These are phyloP conservation scores for Lucifuga dentata DNA, from an alignment of 2,113 vertebrate genomes.

Conservation along the genomic window DNA sequence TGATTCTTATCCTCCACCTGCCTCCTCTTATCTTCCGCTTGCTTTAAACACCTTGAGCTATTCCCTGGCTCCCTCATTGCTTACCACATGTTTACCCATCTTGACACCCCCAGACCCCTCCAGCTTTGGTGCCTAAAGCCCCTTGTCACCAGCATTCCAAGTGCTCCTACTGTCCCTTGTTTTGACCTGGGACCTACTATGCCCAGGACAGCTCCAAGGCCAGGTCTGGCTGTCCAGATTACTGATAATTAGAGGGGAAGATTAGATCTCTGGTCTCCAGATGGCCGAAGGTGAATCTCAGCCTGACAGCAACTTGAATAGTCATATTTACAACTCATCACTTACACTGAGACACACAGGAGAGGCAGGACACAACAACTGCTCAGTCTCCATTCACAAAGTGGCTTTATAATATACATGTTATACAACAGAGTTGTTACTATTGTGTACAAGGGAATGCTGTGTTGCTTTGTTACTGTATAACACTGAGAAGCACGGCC, in stretches of 20 bases:
- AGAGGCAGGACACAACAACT: background rate
- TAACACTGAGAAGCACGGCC: no score
- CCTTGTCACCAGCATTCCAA: slow-evolving; percentile 26
- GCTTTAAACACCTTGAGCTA: slow-evolving; percentile 36
- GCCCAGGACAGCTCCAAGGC: slow-evolving; percentile 35
- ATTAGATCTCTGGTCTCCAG: slow-evolving; percentile 74
- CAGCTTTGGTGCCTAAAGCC: slow-evolving; percentile 1
- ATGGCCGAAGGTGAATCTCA: slow-evolving; percentile 72
- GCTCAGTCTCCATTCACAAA: background rate
- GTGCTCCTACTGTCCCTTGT: slow-evolving; percentile 12
- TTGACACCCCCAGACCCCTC: slow-evolving; percentile 36
- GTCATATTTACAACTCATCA: slow-evolving; percentile 30
- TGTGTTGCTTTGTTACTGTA: no score
- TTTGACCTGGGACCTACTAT: slow-evolving; percentile 10
- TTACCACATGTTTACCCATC: slow-evolving; percentile 38
- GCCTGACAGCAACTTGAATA: slow-evolving; percentile 30
- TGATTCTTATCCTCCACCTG: slow-evolving; percentile 21
- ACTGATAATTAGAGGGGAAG: slow-evolving; percentile 71
- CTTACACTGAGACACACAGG: slow-evolving; percentile 4
- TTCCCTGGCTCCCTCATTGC: slow-evolving; percentile 15
- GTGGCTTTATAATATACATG: background rate
- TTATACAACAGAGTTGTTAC: background rate
- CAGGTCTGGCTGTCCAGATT: slow-evolving; percentile 66
- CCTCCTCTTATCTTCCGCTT: slow-evolving; percentile 21
- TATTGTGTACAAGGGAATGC: no score